Evolutionary conservation across 2,797 vertebrate genomes (phyloP), one percentile per base, ranked within the genome.

Genomic region (Argentina silus): DNA sequence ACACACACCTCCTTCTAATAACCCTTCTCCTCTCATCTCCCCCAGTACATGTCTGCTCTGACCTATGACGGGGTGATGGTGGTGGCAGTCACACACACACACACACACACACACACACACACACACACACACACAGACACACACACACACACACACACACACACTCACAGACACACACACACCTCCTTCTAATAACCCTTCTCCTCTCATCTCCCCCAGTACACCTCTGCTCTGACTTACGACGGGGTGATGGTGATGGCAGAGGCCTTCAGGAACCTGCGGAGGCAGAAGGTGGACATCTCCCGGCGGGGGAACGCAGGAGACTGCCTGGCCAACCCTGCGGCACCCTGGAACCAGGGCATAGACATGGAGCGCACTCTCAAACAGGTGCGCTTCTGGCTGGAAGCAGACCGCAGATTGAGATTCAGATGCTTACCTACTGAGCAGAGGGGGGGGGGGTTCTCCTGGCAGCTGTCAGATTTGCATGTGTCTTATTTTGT

Each of bases 201-300:
- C 42, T 10, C 17, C 62, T 10, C 17, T 72, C 43, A 50, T 70
- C 69, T 88, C 36, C 75, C 44, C 77, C 88, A 98, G 97, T 98
- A 98, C 85, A 97, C 97, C 11, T 98, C 97, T 14, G 96, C 97
- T 6, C 62, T 98, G 83, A 97, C 97, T 0, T 98, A 98, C 0
- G 97, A 98, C 53, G 97, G 96, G 6, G 96, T 98, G 57, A 96
- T 98, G 85, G 97, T 98, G 80, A 98, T 98, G 96, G 96, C 97
- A 7, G 97, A 98, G 92, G 97, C 96, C 17, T 98, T 98, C 84
- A 93, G 96, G 85, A 96, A 95, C 83, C 95, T 98, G 71, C 93
- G 96, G 85, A 92, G 95, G 76, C 96, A 97, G 83, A 97, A 97
- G 87, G 95, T 98, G 78, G 97, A 98, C 86, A 96, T 98, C 88